Evolutionary conservation across 1,140 invertebrate species (phyloP), one percentile per base, ranked within the genome.

Genomic region (Eurosta solidaginis): DNA sequence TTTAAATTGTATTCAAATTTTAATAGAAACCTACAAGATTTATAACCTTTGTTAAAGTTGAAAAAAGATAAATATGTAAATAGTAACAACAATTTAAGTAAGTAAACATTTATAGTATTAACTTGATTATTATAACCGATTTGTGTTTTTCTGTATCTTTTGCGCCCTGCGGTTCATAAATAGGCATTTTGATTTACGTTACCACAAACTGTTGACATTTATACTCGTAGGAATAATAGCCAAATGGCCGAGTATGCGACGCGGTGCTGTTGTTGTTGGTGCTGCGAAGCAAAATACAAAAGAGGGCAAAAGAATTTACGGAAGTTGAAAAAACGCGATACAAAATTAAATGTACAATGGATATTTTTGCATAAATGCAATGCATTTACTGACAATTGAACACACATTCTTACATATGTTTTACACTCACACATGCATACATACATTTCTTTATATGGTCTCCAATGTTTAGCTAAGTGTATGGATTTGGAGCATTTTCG

Each of bases 191-290:
- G 59, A 68, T 68, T 68, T 68, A 68, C 59, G 59, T 68, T 27
- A 20, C 59, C 59, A 68, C 59, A 68, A 68, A 68, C 59, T 68
- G 59, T 68, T 68, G 59, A 68, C 59, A 68, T 68, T 68, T 68
- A 40, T 36, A n/a, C n/a, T n/a, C n/a, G n/a, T n/a, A n/a, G n/a
- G n/a, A n/a, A n/a, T n/a, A 68, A 68, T 68, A 68, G 59, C 33
- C 5, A 36, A 17, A 29, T n/a, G n/a, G n/a, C 27, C 40, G 17
- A n/a, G 9, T 42, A 68, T 3, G 33, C 59, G n/a, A 0, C 59
- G n/a, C 3, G 12, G 14, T 17, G 14, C 54, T 36, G 59, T n/a
- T 14, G 33, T 22, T 52, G 2, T 29, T 42, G n/a, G 7, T 20
- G 33, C 33, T 40, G 59, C 59, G 14, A 40, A 29, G 12, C n/a